Evolutionary conservation across 2,797 vertebrate genomes (phyloP).

Genomic region (Ctenopoma multispine): DNA sequence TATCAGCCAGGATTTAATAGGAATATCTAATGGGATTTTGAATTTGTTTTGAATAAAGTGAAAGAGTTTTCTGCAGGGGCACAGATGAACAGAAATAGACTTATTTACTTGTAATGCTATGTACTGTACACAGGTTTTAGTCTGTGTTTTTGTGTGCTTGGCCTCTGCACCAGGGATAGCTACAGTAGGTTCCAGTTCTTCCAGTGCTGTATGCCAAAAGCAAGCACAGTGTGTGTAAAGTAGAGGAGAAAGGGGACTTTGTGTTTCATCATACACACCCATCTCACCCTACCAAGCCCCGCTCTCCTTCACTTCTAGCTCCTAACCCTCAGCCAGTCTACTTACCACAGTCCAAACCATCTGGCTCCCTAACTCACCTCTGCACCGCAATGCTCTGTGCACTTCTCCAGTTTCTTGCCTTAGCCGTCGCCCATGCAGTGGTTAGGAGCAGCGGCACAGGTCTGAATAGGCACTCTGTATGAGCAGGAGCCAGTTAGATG

Average conservation of each 20-base stretch:
- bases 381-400: slow-evolving; percentile 7
- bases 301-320: slow-evolving; percentile 36
- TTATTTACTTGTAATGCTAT: slow-evolving; percentile 35
- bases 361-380: slow-evolving; percentile 34
- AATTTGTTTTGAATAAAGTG: slow-evolving; percentile 22
- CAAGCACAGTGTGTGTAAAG: slow-evolving; percentile 42
- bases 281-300: slow-evolving; percentile 30
- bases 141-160: slow-evolving; percentile 47
- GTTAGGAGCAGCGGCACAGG: slow-evolving; percentile 61
- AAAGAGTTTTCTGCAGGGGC: slow-evolving; percentile 11
- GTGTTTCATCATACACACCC: slow-evolving; percentile 70
- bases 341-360: slow-evolving; percentile 44
- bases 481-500: slow-evolving; percentile 74
- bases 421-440: slow-evolving; percentile 56
- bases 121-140: slow-evolving; percentile 14
- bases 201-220: slow-evolving; percentile 53
- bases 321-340: slow-evolving; percentile 28
- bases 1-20: slow-evolving; percentile 26
- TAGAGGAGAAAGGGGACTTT: slow-evolving; percentile 79
- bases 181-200: slow-evolving; percentile 58
- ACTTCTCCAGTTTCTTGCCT: slow-evolving; percentile 12
- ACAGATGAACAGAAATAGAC: slow-evolving; percentile 20
- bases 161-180: slow-evolving; percentile 38
- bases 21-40: slow-evolving; percentile 2
- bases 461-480: slow-evolving; percentile 83